Conservation (phyloP, 1,140 invertebrate genomes). For the Monomorium pharaonis region DNA sequence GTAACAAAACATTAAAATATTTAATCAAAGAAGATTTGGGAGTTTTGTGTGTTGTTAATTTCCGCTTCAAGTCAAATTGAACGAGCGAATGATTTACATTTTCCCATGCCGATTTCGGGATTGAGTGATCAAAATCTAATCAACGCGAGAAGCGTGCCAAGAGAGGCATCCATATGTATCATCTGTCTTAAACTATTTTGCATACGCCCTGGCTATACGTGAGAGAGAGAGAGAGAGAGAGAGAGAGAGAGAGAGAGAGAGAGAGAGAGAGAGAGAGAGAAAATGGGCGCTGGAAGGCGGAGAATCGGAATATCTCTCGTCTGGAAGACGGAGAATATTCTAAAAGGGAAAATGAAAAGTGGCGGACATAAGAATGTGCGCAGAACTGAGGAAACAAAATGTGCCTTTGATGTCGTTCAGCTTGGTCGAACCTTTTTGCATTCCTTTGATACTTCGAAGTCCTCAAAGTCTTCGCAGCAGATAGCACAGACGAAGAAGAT, state of each 20-base stretch:
- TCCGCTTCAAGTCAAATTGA: not conserved
- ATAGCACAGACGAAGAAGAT: not conserved
- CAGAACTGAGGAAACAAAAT: slow-evolving; percentile 32
- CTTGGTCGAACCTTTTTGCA: slow-evolving; percentile 33
- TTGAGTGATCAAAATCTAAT: slow-evolving; percentile 49
- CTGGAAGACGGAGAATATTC: slow-evolving; percentile 17
- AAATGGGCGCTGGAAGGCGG: not conserved
- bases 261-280: not conserved
- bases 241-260: too few species aligned
- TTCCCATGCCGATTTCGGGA: not conserved
- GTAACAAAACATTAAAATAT: not conserved
- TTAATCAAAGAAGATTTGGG: not conserved
- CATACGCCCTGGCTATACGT: slow-evolving; percentile 8
- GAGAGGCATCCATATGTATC: slow-evolving; percentile 41
- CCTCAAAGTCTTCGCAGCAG: not conserved
- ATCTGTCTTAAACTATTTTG: slow-evolving; percentile 38
- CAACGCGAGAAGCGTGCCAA: slow-evolving; percentile 6
- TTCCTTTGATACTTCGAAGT: slow-evolving; percentile 23
- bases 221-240: too few species aligned
- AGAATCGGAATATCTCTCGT: slow-evolving; percentile 24
- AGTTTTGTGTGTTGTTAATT: not conserved
- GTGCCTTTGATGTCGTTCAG: slow-evolving; percentile 51
- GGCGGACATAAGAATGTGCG: slow-evolving; percentile 13
- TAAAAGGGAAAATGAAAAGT: slow-evolving; percentile 31
- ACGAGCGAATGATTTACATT: not conserved